Evolutionary conservation across 1,140 invertebrate genomes (phyloP), one percentile per base, ranked within the genome.

Genomic region (Grapholita molesta): DNA sequence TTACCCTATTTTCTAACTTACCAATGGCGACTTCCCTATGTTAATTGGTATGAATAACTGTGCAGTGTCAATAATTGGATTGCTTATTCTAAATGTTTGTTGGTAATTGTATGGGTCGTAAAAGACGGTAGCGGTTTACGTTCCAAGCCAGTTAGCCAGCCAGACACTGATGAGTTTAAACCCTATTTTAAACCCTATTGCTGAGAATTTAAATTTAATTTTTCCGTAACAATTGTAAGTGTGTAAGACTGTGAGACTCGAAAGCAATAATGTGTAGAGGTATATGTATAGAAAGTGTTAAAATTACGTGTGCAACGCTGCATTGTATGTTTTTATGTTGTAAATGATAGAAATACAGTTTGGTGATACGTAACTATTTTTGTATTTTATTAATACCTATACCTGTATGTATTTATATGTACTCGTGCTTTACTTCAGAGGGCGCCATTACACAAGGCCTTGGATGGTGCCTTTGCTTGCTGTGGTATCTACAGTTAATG

Each of bases 271-370:
- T 11, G 32, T 61, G 57, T 35, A 48, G 67, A 66, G 32, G 66
- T 68, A 67, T 67, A 68, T 74, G 67, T 68, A 66, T 25, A 68
- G 53, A 66, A 61, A 61, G n/a, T 61, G 67, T 70, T 68, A 70
- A 25, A 68, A 11, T 72, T 28, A 33, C 57, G 68, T 75, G 73
- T 75, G 72, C 73, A 72, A 75, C 66, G 70, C 68, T 28, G 55
- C 69, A 70, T 64, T 70, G 67, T 70, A 70, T 74, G 67, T 73
- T 74, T 69, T 64, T 71, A 73, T 76, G 70, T 74, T 76, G 75
- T 76, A 76, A 76, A 76, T 73, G 61, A 76, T 76, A 76, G 69
- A 68, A 76, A 74, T 76, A 76, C 66, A 72, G 42, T 68, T 73
- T 76, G 74, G 72, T 76, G 74, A 76, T 73, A 77, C 72, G 70